phyloP scores from a whole-genome alignment of 2,113 vertebrate genomes.

The Erpornis zantholeuca region DNA sequence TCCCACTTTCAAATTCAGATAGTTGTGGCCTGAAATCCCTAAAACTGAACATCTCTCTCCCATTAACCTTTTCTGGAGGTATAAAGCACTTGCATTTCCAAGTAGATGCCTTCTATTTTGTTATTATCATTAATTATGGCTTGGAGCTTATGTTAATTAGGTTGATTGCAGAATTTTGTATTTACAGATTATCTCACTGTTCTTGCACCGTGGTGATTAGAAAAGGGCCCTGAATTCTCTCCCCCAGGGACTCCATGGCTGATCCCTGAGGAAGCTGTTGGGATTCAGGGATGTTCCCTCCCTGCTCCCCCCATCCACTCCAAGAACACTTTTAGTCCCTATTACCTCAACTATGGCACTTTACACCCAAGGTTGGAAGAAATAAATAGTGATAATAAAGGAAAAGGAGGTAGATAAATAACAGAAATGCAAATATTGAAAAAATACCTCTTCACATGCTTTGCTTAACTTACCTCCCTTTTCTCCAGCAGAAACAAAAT shows the following conservation, averaged over 20 bases:
- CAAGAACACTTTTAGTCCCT: not conserved
- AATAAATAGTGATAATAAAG: not conserved
- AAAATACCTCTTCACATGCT: not conserved
- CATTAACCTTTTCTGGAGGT: not conserved
- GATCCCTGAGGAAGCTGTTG: not conserved
- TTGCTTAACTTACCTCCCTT: not conserved
- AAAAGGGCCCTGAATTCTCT: not conserved
- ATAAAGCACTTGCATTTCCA: not conserved
- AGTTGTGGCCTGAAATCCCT: not conserved
- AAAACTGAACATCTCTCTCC: not conserved
- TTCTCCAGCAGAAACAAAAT: not conserved
- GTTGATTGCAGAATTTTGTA: conserved; percentile 25
- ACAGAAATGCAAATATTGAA: not conserved
- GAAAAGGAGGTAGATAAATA: not conserved
- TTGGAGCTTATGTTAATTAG: not conserved
- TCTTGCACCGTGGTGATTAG: conserved; percentile 8
- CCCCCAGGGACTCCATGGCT: not conserved
- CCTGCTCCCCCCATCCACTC: not conserved
- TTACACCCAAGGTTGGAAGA: not conserved
- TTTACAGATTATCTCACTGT: conserved; percentile 12
- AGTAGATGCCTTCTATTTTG: not conserved
- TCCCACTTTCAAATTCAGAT: not conserved
- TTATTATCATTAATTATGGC: not conserved
- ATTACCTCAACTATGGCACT: not conserved
- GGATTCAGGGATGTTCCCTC: not conserved